These are phyloP conservation scores for Drosophila mojavensis DNA, from an alignment of 1,140 invertebrate species.

Conservation along the genomic window DNA sequence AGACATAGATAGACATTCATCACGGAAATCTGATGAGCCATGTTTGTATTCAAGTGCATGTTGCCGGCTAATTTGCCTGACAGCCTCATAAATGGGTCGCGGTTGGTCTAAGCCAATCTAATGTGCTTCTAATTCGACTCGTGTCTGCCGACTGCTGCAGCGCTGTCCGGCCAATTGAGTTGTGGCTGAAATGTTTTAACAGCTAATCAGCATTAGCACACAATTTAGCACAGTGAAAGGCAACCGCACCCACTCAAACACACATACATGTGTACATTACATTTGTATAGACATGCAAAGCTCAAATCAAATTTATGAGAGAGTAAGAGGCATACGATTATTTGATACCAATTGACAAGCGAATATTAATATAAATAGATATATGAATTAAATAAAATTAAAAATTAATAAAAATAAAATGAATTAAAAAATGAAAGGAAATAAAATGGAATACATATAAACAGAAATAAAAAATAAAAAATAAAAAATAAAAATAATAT, in stretches of 20 bases:
- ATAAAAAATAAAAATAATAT: too few relatives aligned
- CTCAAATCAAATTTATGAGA: too few relatives aligned
- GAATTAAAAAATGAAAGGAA: too few relatives aligned
- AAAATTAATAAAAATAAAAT: too few relatives aligned
- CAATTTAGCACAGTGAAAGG: not conserved
- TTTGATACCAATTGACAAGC: too few relatives aligned
- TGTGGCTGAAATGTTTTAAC: conserved; percentile 46
- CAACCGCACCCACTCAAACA: not conserved
- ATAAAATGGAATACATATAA: too few relatives aligned
- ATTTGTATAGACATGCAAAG: not conserved
- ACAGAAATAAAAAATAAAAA: too few relatives aligned
- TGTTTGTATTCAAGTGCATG: conserved; percentile 53
- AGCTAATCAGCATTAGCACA: conserved; percentile 49
- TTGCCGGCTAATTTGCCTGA: conserved; percentile 51
- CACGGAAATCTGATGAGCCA: conserved; percentile 35
- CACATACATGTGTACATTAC: too few relatives aligned
- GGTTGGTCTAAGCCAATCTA: conserved; percentile 35
- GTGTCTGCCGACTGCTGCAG: conserved; percentile 5
- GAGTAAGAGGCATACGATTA: too few relatives aligned
- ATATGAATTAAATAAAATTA: too few relatives aligned
- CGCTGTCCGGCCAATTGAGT: conserved; percentile 41
- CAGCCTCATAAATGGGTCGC: conserved; percentile 48
- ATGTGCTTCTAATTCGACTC: conserved; percentile 27
- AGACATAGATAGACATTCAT: conserved; percentile 36
- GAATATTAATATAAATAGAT: too few relatives aligned